These are phyloP conservation scores for Scrobipalpa costella DNA, from an alignment of 2,888 invertebrate genomes.

Conservation along the genomic window DNA sequence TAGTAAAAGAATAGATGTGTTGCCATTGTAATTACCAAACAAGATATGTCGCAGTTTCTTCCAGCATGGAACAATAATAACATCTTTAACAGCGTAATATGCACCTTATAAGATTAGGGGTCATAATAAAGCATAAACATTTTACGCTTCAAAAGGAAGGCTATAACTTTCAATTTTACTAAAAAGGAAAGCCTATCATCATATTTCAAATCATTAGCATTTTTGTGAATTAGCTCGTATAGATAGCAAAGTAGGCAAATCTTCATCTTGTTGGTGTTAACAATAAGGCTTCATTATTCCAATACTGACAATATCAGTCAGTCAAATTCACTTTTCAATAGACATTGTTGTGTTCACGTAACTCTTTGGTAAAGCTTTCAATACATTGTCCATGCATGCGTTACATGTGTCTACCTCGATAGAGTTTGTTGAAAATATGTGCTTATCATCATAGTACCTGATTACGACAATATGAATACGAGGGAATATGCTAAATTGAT, in stretches of 20 bases:
- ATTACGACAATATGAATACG: too few species aligned
- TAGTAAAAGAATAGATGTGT: too few species aligned
- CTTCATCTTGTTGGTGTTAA: neutral
- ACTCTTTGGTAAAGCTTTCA: neutral
- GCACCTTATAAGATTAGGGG: neutral
- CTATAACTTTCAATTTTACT: neutral
- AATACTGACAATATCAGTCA: neutral
- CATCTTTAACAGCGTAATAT: too few species aligned
- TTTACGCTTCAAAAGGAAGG: neutral
- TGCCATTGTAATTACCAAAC: too few species aligned
- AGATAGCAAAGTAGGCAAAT: neutral
- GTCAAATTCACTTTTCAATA: slow-evolving; percentile 5
- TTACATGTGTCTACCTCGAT: neutral
- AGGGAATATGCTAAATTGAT: too few species aligned
- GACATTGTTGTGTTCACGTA: neutral
- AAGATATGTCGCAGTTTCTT: too few species aligned
- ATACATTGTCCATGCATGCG: too few species aligned
- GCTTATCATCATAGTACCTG: neutral
- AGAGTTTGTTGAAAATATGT: neutral
- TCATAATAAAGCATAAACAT: neutral
- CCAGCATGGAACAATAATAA: too few species aligned
- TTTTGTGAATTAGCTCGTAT: neutral
- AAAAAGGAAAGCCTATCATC: neutral
- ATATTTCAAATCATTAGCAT: slow-evolving; percentile 1
- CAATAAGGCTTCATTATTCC: neutral